phyloP scores from a whole-genome alignment of 2,797 vertebrate species.

The Spinibarbus caldwelli region DNA sequence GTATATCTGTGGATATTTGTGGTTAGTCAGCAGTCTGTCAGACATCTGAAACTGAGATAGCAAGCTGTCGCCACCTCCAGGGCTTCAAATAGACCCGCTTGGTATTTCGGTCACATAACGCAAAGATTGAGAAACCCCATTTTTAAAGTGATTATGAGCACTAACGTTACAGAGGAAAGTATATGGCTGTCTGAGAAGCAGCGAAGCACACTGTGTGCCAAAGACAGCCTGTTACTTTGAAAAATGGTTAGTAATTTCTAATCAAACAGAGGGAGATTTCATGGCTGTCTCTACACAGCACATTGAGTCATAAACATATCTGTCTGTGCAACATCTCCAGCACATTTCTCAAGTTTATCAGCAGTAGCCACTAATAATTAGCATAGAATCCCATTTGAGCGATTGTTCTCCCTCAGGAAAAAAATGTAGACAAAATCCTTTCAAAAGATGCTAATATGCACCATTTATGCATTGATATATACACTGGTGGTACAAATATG shows the following conservation, averaged over 20 bases:
- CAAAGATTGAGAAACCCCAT: constrained; percentile 53
- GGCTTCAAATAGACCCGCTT: constrained; percentile 8
- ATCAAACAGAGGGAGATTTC: constrained; percentile 54
- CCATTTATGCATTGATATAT: not conserved
- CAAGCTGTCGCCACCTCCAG: too few species aligned
- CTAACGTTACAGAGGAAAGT: constrained; percentile 40
- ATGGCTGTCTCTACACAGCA: too few species aligned
- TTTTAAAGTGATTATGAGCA: constrained; percentile 53
- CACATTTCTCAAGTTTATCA: constrained; percentile 30
- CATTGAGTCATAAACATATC: constrained; percentile 27
- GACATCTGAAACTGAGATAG: constrained; percentile 5
- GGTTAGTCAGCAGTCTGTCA: constrained; percentile 10
- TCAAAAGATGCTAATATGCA: not conserved
- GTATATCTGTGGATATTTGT: not conserved
- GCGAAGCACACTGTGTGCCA: constrained; percentile 31
- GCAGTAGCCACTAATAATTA: not conserved
- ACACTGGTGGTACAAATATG: too few species aligned
- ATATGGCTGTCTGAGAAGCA: constrained; percentile 47
- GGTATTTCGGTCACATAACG: constrained; percentile 57
- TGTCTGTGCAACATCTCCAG: not conserved
- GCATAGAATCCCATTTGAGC: not conserved
- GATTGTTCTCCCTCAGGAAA: not conserved
- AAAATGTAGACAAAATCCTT: not conserved
- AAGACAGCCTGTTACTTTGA: constrained; percentile 32
- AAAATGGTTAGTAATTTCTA: constrained; percentile 44